phyloP scores from a whole-genome alignment of 2,113 vertebrate genomes.

The Myiagra hebetior region DNA sequence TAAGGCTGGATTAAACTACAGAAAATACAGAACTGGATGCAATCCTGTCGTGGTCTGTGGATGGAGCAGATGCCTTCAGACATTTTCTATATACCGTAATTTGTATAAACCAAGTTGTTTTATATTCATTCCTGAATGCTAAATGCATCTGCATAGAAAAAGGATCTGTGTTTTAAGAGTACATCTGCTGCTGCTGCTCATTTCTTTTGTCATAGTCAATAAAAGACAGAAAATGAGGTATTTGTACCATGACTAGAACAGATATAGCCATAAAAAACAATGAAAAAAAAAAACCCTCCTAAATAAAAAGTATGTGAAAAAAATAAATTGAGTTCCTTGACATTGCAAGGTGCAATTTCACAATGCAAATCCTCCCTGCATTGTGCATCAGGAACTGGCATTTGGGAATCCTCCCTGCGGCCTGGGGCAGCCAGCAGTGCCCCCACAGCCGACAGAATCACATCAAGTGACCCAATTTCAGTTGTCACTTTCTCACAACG shows the following conservation, averaged over 20 bases:
- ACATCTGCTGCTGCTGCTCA: constrained; percentile 35
- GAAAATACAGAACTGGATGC: constrained; percentile 30
- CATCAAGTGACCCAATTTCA: background rate
- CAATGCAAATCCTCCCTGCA: background rate
- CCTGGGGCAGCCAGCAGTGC: background rate
- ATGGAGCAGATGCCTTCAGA: constrained; percentile 43
- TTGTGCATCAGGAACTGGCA: background rate
- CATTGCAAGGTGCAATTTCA: constrained; percentile 10
- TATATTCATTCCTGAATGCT: constrained; percentile 35
- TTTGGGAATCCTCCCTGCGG: background rate
- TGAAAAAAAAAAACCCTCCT: rapidly evolving
- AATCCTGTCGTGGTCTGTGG: background rate
- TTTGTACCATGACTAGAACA: constrained; percentile 24
- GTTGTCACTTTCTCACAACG: background rate
- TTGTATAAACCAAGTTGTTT: constrained; percentile 25
- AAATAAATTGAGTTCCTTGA: constrained; percentile 41
- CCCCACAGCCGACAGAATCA: background rate
- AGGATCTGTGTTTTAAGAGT: constrained; percentile 44
- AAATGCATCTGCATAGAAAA: constrained; percentile 47
- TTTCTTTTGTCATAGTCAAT: constrained; percentile 49
- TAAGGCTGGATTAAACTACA: constrained; percentile 2
- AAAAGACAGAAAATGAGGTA: constrained; percentile 42
- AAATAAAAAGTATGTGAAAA: background rate
- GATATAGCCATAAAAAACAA: background rate
- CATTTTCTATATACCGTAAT: background rate